phyloP scores from a whole-genome alignment of 1,140 invertebrate genomes.

The Pogonus chalceus region DNA sequence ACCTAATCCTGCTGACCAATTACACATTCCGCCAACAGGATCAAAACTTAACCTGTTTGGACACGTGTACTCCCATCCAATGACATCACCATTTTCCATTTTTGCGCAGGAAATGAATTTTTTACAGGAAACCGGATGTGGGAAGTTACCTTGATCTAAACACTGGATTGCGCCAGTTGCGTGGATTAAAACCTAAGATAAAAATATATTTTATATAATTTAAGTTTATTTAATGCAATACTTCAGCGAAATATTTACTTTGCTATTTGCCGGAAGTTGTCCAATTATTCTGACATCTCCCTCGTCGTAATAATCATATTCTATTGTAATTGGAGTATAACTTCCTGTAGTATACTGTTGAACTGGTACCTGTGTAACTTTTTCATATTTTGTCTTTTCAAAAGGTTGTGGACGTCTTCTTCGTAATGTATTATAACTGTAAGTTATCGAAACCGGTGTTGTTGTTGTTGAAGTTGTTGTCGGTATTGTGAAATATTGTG shows the following conservation, averaged over 20 bases:
- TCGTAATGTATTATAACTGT: conserved; percentile 12
- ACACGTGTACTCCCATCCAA: conserved; percentile 81
- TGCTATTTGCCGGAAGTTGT: conserved; percentile 34
- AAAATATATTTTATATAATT: conserved; percentile 15
- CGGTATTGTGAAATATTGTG: conserved; percentile 21
- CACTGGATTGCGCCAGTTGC: conserved; percentile 61
- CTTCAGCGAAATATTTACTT: conserved; percentile 20
- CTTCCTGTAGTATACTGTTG: background rate
- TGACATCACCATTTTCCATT: conserved; percentile 61
- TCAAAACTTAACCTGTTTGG: conserved; percentile 75
- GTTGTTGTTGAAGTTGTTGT: conserved; percentile 22
- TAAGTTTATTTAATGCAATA: background rate
- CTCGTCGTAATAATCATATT: conserved; percentile 62
- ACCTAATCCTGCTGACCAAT: conserved; percentile 69
- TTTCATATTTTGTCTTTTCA: conserved; percentile 15
- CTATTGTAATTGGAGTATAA: conserved; percentile 30
- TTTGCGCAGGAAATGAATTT: conserved; percentile 81
- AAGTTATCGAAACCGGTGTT: conserved; percentile 15
- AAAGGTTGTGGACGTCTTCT: conserved; percentile 13
- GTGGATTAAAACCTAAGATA: too few species aligned
- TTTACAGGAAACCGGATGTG: conserved; percentile 75
- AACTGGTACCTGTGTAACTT: background rate
- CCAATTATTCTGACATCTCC: conserved; percentile 43
- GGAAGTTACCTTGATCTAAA: conserved; percentile 77
- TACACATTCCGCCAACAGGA: conserved; percentile 79